Percentiles rank a stretch among this genome's conserved stretches.
phyloP scores from a whole-genome alignment of 2,797 vertebrate genomes.

The Mormyrus hasselquistii region DNA sequence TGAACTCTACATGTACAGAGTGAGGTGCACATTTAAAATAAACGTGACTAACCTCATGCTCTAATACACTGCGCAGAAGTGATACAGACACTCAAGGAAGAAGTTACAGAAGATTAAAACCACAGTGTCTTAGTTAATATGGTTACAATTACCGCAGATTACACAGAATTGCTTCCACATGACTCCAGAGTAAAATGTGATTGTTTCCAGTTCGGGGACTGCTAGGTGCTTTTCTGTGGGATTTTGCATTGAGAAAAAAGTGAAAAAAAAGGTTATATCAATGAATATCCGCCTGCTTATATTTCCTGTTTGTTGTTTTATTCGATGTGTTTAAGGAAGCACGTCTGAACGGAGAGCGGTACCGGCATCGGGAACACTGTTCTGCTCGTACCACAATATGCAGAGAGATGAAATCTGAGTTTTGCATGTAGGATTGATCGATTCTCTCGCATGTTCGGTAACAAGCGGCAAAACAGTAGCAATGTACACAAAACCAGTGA shows the following conservation, averaged over 20 bases:
- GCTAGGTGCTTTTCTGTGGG: slow-evolving; percentile 78
- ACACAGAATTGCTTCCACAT: slow-evolving; percentile 78
- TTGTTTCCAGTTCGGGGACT: slow-evolving; percentile 66
- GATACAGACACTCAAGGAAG: slow-evolving; percentile 75
- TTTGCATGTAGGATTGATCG: background rate
- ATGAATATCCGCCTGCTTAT: background rate
- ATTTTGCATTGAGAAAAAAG: slow-evolving; percentile 41
- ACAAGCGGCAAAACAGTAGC: background rate
- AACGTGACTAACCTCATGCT: background rate
- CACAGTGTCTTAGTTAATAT: slow-evolving; percentile 76
- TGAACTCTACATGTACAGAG: background rate
- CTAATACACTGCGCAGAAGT: slow-evolving; percentile 25
- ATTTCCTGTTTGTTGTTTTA: slow-evolving; percentile 36
- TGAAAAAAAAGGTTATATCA: slow-evolving; percentile 33
- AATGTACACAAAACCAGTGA: background rate
- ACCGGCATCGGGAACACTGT: background rate
- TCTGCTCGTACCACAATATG: background rate
- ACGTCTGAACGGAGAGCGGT: background rate
- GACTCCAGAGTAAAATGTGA: slow-evolving; percentile 72
- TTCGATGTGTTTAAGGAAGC: slow-evolving; percentile 23
- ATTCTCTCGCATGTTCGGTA: background rate
- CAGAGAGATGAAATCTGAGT: background rate
- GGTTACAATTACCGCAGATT: slow-evolving; percentile 82
- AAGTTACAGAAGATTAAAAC: slow-evolving; percentile 77
- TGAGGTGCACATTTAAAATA: background rate